Percentiles rank a stretch among this genome's conserved stretches.
phyloP scores from a whole-genome alignment of 2,113 vertebrate species.

The Pituophis catenifer region DNA sequence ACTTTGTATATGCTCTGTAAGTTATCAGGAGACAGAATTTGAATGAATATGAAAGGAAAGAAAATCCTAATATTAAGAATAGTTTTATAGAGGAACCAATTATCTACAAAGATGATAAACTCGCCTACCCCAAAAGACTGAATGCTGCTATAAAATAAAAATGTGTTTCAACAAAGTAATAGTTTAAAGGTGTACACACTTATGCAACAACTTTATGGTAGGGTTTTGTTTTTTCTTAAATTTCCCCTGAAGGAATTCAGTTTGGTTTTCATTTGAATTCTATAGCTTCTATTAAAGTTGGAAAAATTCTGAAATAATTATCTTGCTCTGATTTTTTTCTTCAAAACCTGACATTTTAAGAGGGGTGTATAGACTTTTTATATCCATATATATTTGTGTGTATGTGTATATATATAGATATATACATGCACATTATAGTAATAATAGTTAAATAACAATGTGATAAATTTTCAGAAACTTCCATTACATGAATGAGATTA shows the following conservation, averaged over 20 bases:
- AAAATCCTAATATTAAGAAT: background rate
- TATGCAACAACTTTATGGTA: too few species aligned
- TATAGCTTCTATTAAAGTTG: too few species aligned
- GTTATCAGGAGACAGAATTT: background rate
- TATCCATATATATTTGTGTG: background rate
- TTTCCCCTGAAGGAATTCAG: too few species aligned
- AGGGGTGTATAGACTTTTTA: too few species aligned
- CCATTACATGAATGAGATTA: background rate
- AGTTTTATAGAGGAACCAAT: background rate
- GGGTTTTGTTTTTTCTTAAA: too few species aligned
- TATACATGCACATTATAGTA: background rate
- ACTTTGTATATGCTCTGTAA: background rate
- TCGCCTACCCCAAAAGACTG: background rate
- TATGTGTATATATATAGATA: background rate
- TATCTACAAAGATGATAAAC: background rate
- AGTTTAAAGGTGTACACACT: too few species aligned
- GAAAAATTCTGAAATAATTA: too few species aligned
- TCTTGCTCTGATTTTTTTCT: too few species aligned
- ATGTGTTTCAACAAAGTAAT: too few species aligned
- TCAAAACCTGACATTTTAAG: too few species aligned
- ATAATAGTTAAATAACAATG: background rate
- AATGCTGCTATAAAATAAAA: background rate
- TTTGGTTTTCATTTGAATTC: too few species aligned
- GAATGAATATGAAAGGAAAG: background rate
- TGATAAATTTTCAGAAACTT: background rate